Evolutionary conservation across 2,113 vertebrate species (phyloP).

Genomic region (Tapirus terrestris): DNA sequence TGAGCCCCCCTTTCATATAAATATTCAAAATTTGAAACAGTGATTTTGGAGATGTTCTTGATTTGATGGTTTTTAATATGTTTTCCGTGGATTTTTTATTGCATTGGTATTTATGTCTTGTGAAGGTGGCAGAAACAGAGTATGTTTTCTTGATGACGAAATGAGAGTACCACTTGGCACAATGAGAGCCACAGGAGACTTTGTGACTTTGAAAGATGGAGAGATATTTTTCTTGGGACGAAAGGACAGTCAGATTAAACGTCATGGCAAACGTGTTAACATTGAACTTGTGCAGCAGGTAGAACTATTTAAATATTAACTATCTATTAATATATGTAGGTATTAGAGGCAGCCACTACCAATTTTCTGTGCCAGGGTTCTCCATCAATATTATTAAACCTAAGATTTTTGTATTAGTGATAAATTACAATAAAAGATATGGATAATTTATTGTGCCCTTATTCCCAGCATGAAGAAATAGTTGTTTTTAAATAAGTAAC

Average conservation of each 20-base stretch:
- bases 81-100: not conserved
- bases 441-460: not conserved
- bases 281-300: constrained; percentile 92
- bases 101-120: constrained; percentile 43
- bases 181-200: constrained; percentile 96
- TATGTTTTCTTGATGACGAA: constrained; percentile 95
- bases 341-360: not conserved
- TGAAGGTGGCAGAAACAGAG: constrained; percentile 92
- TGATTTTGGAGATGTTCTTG: constrained; percentile 9
- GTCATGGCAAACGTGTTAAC: constrained; percentile 93
- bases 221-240: constrained; percentile 92
- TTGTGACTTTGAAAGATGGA: constrained; percentile 87
- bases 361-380: not conserved
- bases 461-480: not conserved
- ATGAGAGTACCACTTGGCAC: constrained; percentile 84
- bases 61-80: not conserved
- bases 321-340: not conserved
- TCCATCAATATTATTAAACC: not conserved
- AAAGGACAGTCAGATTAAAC: constrained; percentile 94
- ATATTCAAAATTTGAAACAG: not conserved
- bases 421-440: not conserved
- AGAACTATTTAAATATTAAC: constrained; percentile 9
- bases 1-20: not conserved
- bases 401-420: not conserved
- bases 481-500: not conserved